A percentile compares a stretch with the other conserved stretches of the same genome.
phyloP scores from a whole-genome alignment of 2,888 invertebrate species.

The Aleiodes testaceus region DNA sequence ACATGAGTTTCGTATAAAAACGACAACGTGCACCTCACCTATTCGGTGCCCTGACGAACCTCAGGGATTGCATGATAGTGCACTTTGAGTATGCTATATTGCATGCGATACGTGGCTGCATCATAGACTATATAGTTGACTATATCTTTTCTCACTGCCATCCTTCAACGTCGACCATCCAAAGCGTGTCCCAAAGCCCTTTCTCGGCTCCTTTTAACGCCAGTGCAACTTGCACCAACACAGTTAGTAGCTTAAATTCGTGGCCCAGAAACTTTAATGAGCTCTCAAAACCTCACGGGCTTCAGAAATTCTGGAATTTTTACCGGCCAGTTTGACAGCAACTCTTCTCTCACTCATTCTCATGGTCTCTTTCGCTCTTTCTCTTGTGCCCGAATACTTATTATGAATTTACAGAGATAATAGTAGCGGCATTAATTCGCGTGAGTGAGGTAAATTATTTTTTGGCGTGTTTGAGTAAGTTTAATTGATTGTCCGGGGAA shows the following conservation, averaged over 20 bases:
- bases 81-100: neutral
- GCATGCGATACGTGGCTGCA: conserved; percentile 5
- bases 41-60: neutral
- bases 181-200: conserved; percentile 37
- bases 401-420: neutral
- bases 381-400: neutral
- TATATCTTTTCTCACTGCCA: neutral
- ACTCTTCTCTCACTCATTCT: neutral
- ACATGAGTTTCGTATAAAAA: neutral
- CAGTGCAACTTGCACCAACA: conserved; percentile 13
- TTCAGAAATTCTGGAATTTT: conserved; percentile 45
- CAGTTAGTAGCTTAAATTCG: conserved; percentile 43
- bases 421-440: neutral
- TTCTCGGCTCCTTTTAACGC: conserved; percentile 18
- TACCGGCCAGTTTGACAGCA: conserved; percentile 35
- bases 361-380: neutral
- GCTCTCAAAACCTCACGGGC: conserved; percentile 53
- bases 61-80: conserved; percentile 25
- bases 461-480: conserved; percentile 17
- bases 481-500: neutral
- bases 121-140: conserved; percentile 1
- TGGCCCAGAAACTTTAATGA: conserved; percentile 58
- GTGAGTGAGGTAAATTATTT: neutral
- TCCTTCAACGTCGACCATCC: conserved; percentile 32
- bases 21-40: neutral